These are phyloP conservation scores for Heliconius hewitsoni DNA, from an alignment of 1,140 invertebrate genomes.

Conservation along the genomic window DNA sequence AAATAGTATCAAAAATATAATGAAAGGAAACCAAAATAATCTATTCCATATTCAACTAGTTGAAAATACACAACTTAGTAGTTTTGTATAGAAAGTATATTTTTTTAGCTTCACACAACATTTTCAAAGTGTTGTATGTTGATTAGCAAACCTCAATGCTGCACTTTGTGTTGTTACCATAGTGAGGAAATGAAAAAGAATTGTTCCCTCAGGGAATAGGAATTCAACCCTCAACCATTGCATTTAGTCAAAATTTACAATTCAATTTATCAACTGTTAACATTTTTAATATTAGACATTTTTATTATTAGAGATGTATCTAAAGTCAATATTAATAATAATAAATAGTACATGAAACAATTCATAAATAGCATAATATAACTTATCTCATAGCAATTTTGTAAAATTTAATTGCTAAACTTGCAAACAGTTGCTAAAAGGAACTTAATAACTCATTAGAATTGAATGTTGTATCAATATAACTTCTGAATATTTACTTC, in stretches of 20 bases:
- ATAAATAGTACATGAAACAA: not conserved
- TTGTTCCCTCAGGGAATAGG: no score
- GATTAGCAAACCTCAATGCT: no score
- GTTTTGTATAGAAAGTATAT: not conserved
- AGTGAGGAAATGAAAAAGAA: no score
- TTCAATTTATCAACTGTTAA: not conserved
- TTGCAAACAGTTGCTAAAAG: not conserved
- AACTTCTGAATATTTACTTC: conserved; percentile 1
- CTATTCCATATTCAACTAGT: no score
- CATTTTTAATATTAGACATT: not conserved
- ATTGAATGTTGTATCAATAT: not conserved
- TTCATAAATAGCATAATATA: not conserved
- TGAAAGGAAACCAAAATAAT: not conserved
- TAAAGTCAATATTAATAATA: not conserved
- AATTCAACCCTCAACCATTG: no score
- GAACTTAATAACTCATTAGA: not conserved
- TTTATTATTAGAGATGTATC: not conserved
- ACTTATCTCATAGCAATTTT: not conserved
- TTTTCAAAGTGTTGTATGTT: no score
- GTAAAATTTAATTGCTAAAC: not conserved
- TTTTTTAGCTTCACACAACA: no score
- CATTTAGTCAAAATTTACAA: no score
- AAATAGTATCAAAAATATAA: not conserved
- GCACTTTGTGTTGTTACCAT: no score
- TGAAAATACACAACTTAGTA: not conserved